Conservation (phyloP, 2,888 invertebrate species). For the Aleiodes alternator region DNA sequence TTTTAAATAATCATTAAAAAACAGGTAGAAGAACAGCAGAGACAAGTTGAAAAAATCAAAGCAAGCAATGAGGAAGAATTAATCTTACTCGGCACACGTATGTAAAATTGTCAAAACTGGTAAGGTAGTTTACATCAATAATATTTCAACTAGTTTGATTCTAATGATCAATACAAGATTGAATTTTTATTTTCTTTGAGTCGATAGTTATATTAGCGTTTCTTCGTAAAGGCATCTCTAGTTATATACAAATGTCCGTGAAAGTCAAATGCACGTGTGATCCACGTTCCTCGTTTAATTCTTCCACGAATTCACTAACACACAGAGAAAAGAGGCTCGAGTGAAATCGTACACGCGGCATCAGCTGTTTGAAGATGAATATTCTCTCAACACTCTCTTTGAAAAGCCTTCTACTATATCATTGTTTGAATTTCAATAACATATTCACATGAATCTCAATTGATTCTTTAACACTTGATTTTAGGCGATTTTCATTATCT, state of each 20-base stretch:
- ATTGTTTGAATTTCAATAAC: neutral
- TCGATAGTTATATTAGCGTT: neutral
- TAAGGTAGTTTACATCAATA: too few species aligned
- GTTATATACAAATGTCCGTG: constrained; percentile 29
- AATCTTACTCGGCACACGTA: too few species aligned
- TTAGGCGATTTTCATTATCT: neutral
- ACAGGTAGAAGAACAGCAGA: too few species aligned
- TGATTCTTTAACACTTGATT: constrained; percentile 6
- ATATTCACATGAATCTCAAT: neutral
- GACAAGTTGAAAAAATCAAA: too few species aligned
- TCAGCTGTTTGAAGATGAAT: constrained; percentile 16
- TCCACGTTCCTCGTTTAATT: constrained; percentile 40
- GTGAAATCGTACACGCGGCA: constrained; percentile 20
- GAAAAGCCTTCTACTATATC: neutral
- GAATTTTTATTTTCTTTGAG: neutral
- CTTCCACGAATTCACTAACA: constrained; percentile 41
- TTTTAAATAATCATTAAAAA: too few species aligned
- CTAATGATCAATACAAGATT: constrained; percentile 10
- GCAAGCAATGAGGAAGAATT: too few species aligned
- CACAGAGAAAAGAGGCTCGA: neutral
- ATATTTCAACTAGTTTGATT: constrained; percentile 14
- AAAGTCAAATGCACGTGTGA: constrained; percentile 31
- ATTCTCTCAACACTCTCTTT: neutral
- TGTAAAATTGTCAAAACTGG: too few species aligned
- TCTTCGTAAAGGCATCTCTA: constrained; percentile 29